A percentile compares a stretch with the other conserved stretches of the same genome.
phyloP scores from a whole-genome alignment of 2,888 invertebrate genomes.

The Tethea ocularis region DNA sequence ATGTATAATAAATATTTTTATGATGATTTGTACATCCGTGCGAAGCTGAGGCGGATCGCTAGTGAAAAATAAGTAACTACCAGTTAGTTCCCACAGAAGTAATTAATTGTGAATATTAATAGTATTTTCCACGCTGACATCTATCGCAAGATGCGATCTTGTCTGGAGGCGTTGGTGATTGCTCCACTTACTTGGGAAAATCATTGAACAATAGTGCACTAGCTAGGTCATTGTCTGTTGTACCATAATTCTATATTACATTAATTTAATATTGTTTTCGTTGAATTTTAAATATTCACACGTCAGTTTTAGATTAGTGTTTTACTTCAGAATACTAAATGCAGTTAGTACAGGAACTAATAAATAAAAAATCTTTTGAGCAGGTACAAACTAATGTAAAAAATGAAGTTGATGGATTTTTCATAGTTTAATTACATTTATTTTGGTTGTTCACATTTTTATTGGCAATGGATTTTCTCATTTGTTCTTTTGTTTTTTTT shows the following conservation, averaged over 20 bases:
- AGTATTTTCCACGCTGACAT: conserved; percentile 26
- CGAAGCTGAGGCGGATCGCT: no score
- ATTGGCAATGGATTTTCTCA: no score
- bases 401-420: no score
- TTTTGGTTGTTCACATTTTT: no score
- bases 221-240: conserved; percentile 62
- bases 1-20: no score
- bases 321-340: neutral
- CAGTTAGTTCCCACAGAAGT: neutral
- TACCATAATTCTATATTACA: conserved; percentile 21
- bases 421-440: no score
- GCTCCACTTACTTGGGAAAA: conserved; percentile 69
- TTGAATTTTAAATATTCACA: conserved; percentile 23
- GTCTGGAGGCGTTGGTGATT: conserved; percentile 30
- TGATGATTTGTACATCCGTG: no score
- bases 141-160: conserved; percentile 23
- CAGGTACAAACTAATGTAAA: no score
- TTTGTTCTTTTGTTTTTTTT: no score
- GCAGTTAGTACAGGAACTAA: no score
- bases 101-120: conserved; percentile 15
- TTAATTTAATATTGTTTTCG: conserved; percentile 15
- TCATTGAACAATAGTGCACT: conserved; percentile 52
- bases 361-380: no score
- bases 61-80: neutral
- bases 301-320: neutral